A percentile compares a stretch with the other conserved stretches of the same genome.
Conservation (phyloP, 2,113 vertebrate genomes). For the Pseudolaguvia tuberculata region DNA sequence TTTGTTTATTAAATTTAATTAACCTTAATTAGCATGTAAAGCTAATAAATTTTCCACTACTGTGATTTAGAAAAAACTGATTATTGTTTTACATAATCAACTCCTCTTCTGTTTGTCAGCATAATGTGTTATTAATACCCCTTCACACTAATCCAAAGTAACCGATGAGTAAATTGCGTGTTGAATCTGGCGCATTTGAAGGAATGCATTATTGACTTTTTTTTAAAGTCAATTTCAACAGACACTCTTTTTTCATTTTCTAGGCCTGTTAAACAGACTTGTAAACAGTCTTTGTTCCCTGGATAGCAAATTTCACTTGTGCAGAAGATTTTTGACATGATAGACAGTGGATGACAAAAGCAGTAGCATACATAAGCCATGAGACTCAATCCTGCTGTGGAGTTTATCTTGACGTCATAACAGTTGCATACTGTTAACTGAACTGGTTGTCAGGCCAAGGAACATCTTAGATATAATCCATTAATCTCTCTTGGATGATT, state of each 20-base stretch:
- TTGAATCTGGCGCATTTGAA: neutral
- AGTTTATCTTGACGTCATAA: slow-evolving; percentile 28
- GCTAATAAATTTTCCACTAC: too few species aligned
- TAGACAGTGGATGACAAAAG: slow-evolving; percentile 9
- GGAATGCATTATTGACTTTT: slow-evolving; percentile 4
- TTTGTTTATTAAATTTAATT: too few species aligned
- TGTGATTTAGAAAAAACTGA: too few species aligned
- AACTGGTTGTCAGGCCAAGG: slow-evolving; percentile 11
- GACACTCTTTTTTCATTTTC: slow-evolving; percentile 17
- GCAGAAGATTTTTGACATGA: slow-evolving; percentile 25
- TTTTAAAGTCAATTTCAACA: slow-evolving; percentile 15
- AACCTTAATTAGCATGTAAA: too few species aligned
- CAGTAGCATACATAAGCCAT: slow-evolving; percentile 24
- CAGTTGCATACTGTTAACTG: slow-evolving; percentile 32
- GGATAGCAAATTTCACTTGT: slow-evolving; percentile 31
- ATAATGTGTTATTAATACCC: too few species aligned
- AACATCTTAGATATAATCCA: slow-evolving; percentile 38
- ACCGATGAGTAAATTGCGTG: neutral
- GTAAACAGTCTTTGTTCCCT: slow-evolving; percentile 31
- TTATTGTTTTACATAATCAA: too few species aligned
- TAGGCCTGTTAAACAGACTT: slow-evolving; percentile 11
- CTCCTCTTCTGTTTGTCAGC: too few species aligned
- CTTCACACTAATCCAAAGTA: neutral
- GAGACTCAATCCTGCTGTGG: slow-evolving; percentile 4
- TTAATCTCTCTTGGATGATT: slow-evolving; percentile 32